Base-by-base conservation (phyloP, 2,888 invertebrate species). In the Mechanitis mazaeus region DNA sequence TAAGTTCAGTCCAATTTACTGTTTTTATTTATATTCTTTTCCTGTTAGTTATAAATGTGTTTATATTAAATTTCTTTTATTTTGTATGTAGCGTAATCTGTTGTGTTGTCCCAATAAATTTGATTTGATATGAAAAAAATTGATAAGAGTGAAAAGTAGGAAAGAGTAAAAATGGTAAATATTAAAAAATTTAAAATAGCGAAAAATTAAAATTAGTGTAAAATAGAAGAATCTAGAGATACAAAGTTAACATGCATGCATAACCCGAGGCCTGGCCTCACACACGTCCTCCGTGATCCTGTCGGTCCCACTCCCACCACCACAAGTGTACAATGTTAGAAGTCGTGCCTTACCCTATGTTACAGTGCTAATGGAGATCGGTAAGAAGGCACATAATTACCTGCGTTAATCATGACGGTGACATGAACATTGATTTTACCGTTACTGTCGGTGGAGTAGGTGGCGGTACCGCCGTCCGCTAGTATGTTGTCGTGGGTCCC, bases 351-450 rank as follows among this genome's bases (percentile, higher is more conserved):
- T 69, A 70, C 66, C 33, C 45, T 64, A 65, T 64, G 64, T 68
- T 66, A 62, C 59, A 55, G 65, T 65, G 66, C 66, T 64, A 64
- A 71, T 63, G 68, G 69, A 66, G 64, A 77, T 84, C 82, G 83
- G 79, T 85, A 87, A 84, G 88, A 89, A 90, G 88, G 90, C 88
- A 89, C 87, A 88, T 89, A 89, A 85, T 90, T 87, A 83, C 93
- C 93, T 74, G 94, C 93, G 81, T 94, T 94, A 79, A 96, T 96
- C 90, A 95, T 94, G 86, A 95, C 95, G 82, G 95, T 95, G 83
- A 95, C 95, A 91, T 94, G 95, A 84, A 95, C 95, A 92, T 95
- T 95, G 90, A 95, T 95, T 92, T 96, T 96, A 83, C 95, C 95
- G 91, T 96, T 96, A 89, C 94, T 91, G 84, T 94, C 93, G 71